Base-by-base conservation (phyloP, 2,888 invertebrate species). In the Ophion ventricosus region DNA sequence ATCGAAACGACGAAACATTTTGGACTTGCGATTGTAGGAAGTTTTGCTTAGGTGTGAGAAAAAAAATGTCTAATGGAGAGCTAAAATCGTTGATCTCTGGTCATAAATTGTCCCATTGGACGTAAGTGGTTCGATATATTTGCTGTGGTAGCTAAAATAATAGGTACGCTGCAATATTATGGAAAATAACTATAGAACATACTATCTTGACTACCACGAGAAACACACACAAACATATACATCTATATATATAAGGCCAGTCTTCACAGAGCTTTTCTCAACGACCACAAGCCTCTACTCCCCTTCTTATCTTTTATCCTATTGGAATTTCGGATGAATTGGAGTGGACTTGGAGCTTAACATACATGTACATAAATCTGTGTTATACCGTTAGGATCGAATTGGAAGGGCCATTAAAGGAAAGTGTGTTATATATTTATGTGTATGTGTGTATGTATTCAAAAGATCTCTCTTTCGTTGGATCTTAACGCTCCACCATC, bases 301-400 rank as follows among this genome's bases (percentile, higher is more conserved):
- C 29, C 40, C 70, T 75, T 54, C 72, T 75, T 82, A 75, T 74
- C 61, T 57, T 64, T 26, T 10, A 69, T 26, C 56, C 35, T 73
- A 67, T 82, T 63, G 79, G 75, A 82, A 82, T 85, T 76, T 80
- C 69, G 78, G 70, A 83, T 83, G 59, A 79, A 84, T 76, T 80
- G 80, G 49, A 80, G 77, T 70, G 80, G 78, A 70, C 70, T 54
- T 25, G 70, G 64, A 54, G 26, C 20, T 69, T 43, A 23, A 59
- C 66, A 35, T 66, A 25, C 57, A 35, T 67, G 56, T 73, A 73
- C 29, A 64, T 69, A 69, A 14, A 70, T 61, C 26, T 40, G 40
- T 54, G 3, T 29, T 67, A 80, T 82, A 78, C 66, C 75, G 76
- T 67, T 61, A 72, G 72, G 23, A 23, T 54, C 56, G 82, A 35